phyloP scores from a whole-genome alignment of 2,797 vertebrate species.

The Ptychadena robeensis region DNA sequence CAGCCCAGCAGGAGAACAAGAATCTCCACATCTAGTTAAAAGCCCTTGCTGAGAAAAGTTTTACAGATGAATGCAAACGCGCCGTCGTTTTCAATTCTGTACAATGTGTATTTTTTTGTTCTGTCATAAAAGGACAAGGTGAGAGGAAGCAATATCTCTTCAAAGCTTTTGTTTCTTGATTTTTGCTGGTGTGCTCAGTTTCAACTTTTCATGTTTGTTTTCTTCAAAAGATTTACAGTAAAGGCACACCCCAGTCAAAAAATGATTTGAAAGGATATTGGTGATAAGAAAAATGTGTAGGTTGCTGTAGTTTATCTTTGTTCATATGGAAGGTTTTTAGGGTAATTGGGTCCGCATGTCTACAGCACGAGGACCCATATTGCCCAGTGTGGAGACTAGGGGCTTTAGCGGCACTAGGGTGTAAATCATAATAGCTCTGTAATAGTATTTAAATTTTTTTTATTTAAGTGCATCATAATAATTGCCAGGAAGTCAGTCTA shows the following conservation, averaged over 20 bases:
- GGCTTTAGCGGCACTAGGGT: no score
- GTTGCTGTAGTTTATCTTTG: no score
- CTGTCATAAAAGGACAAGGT: slow-evolving; percentile 33
- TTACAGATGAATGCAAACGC: slow-evolving; percentile 46
- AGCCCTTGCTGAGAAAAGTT: slow-evolving; percentile 51
- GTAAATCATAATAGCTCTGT: no score
- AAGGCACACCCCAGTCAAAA: not conserved
- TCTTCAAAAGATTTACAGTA: not conserved
- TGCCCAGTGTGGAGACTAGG: no score
- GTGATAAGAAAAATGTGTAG: no score
- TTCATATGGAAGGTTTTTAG: no score
- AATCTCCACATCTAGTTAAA: slow-evolving; percentile 57
- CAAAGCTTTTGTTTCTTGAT: not conserved
- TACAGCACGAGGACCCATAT: no score
- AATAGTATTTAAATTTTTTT: no score
- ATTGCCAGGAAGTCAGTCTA: no score
- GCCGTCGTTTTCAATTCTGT: slow-evolving; percentile 9
- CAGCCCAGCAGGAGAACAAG: slow-evolving; percentile 49
- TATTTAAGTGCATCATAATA: no score
- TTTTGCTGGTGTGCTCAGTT: not conserved
- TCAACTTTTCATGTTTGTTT: not conserved
- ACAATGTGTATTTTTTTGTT: slow-evolving; percentile 17
- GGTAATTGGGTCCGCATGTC: no score
- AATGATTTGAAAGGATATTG: not conserved
- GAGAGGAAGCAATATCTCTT: slow-evolving; percentile 8